phyloP scores from a whole-genome alignment of 1,140 invertebrate species.

The Druon quercuslanigerum region DNA sequence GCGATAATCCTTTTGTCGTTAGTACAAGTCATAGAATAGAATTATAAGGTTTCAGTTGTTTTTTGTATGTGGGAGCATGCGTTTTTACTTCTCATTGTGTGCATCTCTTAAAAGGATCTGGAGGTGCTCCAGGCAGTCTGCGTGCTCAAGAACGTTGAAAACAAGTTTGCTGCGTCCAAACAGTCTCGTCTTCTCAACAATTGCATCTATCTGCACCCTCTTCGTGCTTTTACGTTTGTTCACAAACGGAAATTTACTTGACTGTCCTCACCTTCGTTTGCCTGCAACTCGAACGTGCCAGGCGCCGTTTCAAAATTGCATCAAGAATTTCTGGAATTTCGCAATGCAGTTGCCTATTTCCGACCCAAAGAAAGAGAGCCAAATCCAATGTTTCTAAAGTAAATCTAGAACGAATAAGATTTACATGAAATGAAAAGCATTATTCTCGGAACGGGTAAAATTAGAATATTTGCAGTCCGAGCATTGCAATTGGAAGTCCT shows the following conservation, averaged over 20 bases:
- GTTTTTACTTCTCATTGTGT: not conserved
- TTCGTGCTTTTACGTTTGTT: conserved; percentile 23
- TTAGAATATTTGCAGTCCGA: conserved; percentile 8
- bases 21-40: not conserved
- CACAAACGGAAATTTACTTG: conserved; percentile 30
- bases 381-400: no score
- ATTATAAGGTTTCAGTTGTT: not conserved
- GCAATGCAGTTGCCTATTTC: no score
- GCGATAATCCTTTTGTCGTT: not conserved
- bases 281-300: not conserved
- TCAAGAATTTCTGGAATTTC: no score
- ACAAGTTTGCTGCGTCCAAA: conserved; percentile 49
- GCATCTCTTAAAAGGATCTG: conserved; percentile 2
- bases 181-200: conserved; percentile 38
- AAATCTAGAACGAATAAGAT: not conserved
- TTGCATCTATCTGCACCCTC: conserved; percentile 32
- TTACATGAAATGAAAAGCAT: conserved; percentile 13
- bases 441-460: conserved; percentile 9
- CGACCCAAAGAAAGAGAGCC: no score
- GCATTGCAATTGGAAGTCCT: not conserved
- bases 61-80: not conserved
- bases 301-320: no score
- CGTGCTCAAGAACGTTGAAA: conserved; percentile 33
- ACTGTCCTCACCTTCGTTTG: conserved; percentile 29
- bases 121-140: not conserved